Evolutionary conservation across 2,888 invertebrate genomes (phyloP).

Genomic region (Thelaira solivaga): DNA sequence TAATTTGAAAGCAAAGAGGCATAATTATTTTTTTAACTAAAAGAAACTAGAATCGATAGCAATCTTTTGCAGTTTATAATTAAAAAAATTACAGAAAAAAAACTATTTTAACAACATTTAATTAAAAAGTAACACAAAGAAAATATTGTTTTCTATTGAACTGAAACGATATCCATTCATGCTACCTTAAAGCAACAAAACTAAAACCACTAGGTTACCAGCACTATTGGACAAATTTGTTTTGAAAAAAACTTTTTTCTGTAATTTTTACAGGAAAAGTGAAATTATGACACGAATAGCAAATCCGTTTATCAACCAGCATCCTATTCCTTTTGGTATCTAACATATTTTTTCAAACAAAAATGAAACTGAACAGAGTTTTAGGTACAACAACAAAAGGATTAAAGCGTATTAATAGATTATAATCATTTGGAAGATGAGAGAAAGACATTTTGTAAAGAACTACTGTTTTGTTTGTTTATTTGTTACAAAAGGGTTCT

Average conservation of each 20-base stretch:
- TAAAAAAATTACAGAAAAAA: neutral
- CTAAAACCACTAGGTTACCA: too few relatives aligned
- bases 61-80: neutral
- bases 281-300: conserved; percentile 56
- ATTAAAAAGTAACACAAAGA: neutral
- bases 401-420: conserved; percentile 52
- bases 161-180: neutral
- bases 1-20: too few relatives aligned
- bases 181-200: conserved; percentile 9
- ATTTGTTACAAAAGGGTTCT: conserved; percentile 32
- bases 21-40: too few relatives aligned
- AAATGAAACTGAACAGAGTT: conserved; percentile 6
- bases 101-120: neutral
- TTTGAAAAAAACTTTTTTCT: too few relatives aligned
- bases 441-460: neutral
- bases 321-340: neutral
- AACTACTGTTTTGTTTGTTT: conserved; percentile 19
- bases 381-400: conserved; percentile 53
- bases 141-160: neutral
- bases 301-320: conserved; percentile 36
- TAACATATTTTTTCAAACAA: neutral
- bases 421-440: conserved; percentile 14
- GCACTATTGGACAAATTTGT: too few relatives aligned
- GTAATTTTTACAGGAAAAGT: conserved; percentile 57
- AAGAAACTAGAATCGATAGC: too few relatives aligned